Evolutionary conservation across 2,888 invertebrate genomes (phyloP).

Genomic region (Zonitis immaculata): DNA sequence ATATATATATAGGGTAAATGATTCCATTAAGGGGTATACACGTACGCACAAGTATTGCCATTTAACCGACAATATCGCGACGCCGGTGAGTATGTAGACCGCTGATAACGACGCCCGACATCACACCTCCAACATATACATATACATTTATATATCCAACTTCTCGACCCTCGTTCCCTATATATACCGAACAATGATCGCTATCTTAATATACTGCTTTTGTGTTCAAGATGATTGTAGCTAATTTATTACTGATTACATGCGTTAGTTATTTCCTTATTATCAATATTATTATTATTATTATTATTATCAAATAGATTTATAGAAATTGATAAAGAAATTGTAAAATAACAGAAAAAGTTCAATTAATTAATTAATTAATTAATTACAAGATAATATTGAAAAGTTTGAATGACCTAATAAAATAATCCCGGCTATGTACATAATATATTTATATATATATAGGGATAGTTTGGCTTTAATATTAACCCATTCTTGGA

Average conservation of each 20-base stretch:
- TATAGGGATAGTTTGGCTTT: neutral
- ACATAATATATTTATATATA: no score
- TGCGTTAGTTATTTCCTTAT: conserved; percentile 10
- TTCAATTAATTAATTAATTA: no score
- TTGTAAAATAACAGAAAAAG: no score
- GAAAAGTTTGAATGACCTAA: neutral
- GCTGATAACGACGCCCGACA: conserved; percentile 22
- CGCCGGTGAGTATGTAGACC: conserved; percentile 25
- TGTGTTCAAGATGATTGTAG: conserved; percentile 29
- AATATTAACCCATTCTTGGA: neutral
- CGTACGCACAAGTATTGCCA: conserved; percentile 10
- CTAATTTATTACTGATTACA: conserved; percentile 22
- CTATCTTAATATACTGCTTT: conserved; percentile 35
- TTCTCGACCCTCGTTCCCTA: conserved; percentile 1
- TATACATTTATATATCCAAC: neutral
- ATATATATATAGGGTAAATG: conserved; percentile 27
- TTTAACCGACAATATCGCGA: conserved; percentile 6
- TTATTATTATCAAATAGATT: conserved; percentile 11
- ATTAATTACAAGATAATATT: neutral
- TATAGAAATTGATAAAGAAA: conserved; percentile 9
- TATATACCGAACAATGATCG: conserved; percentile 26
- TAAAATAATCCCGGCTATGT: no score
- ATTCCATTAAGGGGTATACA: conserved; percentile 21
- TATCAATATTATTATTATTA: no score
- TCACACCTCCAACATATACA: conserved; percentile 14